Conservation (phyloP, 1,140 invertebrate genomes). For the Drosophila nasuta region DNA sequence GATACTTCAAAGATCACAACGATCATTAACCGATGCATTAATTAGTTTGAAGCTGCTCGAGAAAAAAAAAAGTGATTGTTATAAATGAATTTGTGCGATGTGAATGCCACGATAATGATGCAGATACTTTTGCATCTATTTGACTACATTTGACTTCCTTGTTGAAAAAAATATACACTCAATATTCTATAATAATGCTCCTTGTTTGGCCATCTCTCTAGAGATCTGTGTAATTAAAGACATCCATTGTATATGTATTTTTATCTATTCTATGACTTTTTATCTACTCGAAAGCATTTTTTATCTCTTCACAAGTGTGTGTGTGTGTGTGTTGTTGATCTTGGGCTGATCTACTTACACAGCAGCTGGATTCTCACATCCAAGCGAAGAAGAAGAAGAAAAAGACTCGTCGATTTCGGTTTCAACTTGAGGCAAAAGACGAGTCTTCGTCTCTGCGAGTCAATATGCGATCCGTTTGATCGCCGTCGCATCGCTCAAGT, state of each 20-base stretch:
- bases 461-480: conserved; percentile 36
- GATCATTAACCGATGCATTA: conserved; percentile 40
- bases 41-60: conserved; percentile 22
- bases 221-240: conserved; percentile 18
- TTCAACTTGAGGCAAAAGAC: conserved; percentile 47
- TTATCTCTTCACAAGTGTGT: background rate
- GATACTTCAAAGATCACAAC: conserved; percentile 27
- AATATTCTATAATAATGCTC: conserved; percentile 10
- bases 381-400: conserved; percentile 5
- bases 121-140: conserved; percentile 2
- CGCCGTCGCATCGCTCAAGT: conserved; percentile 33
- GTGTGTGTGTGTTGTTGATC: conserved; percentile 19
- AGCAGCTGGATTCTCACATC: conserved; percentile 33
- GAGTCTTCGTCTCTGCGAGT: background rate
- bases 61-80: conserved; percentile 17
- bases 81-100: conserved; percentile 21
- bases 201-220: conserved; percentile 11
- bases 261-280: conserved; percentile 13
- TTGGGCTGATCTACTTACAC: conserved; percentile 44
- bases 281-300: conserved; percentile 6
- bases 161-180: too few relatives aligned
- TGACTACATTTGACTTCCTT: background rate
- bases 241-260: conserved; percentile 9
- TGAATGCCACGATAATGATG: background rate
- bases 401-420: conserved; percentile 56